Evolutionary conservation across 2,113 vertebrate species (phyloP).

Genomic region (Willisornis vidua): DNA sequence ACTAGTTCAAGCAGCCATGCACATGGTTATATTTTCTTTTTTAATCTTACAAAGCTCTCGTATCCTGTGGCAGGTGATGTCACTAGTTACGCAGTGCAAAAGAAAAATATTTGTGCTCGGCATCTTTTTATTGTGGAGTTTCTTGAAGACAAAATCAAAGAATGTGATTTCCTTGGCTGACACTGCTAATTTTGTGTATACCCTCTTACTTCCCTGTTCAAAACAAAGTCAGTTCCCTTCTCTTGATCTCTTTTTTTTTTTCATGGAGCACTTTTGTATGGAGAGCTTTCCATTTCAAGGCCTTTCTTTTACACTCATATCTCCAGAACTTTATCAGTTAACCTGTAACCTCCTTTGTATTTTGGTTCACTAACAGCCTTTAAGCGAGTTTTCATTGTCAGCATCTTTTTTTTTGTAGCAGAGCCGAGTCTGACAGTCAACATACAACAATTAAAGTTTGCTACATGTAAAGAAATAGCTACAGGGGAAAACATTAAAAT

Average conservation of each 20-base stretch:
- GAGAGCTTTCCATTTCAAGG: background rate
- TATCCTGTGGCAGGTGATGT: background rate
- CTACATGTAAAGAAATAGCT: background rate
- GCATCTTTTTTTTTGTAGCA: background rate
- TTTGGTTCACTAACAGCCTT: background rate
- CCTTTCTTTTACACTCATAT: background rate
- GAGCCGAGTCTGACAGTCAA: background rate
- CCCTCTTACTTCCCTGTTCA: background rate
- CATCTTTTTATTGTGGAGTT: background rate
- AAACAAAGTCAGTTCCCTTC: background rate
- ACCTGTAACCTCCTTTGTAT: background rate
- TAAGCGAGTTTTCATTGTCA: background rate
- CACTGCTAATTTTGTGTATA: background rate
- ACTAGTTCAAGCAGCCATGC: background rate
- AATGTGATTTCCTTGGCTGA: background rate
- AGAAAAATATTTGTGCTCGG: background rate
- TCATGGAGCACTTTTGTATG: background rate
- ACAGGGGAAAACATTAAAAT: background rate
- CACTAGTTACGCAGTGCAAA: background rate
- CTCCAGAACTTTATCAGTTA: background rate
- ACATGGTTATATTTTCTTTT: background rate
- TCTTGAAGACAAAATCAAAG: background rate
- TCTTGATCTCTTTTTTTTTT: background rate
- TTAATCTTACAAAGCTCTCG: background rate
- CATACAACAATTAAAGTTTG: background rate